Evolutionary conservation across 2,113 vertebrate species (phyloP).

Genomic region (Xerus inauris): DNA sequence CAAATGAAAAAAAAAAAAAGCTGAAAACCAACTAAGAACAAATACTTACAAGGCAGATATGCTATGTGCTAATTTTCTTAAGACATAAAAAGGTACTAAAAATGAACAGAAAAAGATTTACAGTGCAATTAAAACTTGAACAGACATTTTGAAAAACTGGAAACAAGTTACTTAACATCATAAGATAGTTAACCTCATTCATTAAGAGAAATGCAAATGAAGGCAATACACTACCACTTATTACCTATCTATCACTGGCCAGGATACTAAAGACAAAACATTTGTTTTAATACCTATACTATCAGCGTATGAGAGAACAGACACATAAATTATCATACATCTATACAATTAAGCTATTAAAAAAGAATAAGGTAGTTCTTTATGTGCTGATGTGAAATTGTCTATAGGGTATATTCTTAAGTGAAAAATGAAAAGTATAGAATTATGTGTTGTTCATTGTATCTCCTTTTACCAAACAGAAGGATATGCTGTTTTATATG

Average conservation of each 20-base stretch:
- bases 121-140: not conserved
- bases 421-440: not conserved
- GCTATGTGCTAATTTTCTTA: not conserved
- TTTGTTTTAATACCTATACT: not conserved
- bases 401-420: conserved; percentile 52
- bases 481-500: conserved; percentile 31
- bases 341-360: conserved; percentile 6
- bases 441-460: conserved; percentile 26
- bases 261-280: conserved; percentile 25
- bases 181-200: not conserved
- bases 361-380: conserved; percentile 51
- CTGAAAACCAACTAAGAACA: not conserved
- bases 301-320: not conserved
- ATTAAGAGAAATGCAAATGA: conserved; percentile 38
- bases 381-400: conserved; percentile 49
- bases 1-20: conserved; percentile 16
- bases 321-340: conserved; percentile 34
- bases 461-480: conserved; percentile 50
- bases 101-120: conserved; percentile 26
- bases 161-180: not conserved
- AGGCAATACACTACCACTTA: not conserved
- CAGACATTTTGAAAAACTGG: not conserved
- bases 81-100: not conserved
- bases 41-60: not conserved
- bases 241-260: not conserved